phyloP scores from a whole-genome alignment of 1,140 invertebrate genomes.

The Parapsyche elsis region DNA sequence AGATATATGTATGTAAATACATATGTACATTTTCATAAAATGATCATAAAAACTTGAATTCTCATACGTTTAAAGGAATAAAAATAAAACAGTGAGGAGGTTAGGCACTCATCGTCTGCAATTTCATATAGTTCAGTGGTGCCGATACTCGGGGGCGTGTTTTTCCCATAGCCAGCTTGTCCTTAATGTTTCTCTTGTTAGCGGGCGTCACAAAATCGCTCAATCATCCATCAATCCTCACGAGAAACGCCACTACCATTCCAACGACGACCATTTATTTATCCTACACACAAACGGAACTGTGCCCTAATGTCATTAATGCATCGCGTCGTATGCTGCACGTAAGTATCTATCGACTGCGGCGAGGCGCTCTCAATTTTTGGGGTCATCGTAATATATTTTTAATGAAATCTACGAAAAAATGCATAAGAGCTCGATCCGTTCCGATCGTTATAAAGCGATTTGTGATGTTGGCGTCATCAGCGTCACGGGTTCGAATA shows the following conservation, averaged over 20 bases:
- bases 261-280: no score
- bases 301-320: not conserved
- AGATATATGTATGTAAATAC: no score
- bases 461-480: slow-evolving; percentile 38
- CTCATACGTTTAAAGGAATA: no score
- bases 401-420: slow-evolving; percentile 40
- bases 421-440: slow-evolving; percentile 30
- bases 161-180: slow-evolving; percentile 42
- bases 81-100: no score
- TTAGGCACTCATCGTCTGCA: not conserved
- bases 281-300: not conserved
- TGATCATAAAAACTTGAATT: no score
- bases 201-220: slow-evolving; percentile 48
- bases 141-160: slow-evolving; percentile 33
- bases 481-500: slow-evolving; percentile 20
- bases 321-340: not conserved
- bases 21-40: no score
- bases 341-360: not conserved
- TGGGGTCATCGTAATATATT: slow-evolving; percentile 31
- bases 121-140: slow-evolving; percentile 23
- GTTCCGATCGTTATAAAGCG: slow-evolving; percentile 45
- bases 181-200: slow-evolving; percentile 46
- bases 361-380: not conserved
- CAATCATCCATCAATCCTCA: slow-evolving; percentile 52
- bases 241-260: slow-evolving; percentile 5